Conservation (phyloP, 2,113 vertebrate genomes). For the Dipodomys ordii region DNA sequence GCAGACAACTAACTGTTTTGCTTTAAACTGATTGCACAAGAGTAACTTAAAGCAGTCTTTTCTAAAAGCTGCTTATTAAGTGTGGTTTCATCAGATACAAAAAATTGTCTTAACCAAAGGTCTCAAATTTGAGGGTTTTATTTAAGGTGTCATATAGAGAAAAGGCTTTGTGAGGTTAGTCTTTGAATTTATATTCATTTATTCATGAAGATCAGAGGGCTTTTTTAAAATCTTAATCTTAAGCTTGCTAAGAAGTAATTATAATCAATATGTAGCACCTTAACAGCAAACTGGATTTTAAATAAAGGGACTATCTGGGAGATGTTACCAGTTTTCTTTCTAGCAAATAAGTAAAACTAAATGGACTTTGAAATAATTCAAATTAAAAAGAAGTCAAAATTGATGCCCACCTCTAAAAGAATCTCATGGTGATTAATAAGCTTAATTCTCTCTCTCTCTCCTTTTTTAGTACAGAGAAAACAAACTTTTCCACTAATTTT, state of each 20-base stretch:
- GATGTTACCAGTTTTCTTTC: slow-evolving; percentile 26
- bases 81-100: slow-evolving; percentile 44
- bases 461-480: background rate
- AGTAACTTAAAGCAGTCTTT: slow-evolving; percentile 53
- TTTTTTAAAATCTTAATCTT: background rate
- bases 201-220: background rate
- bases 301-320: slow-evolving; percentile 31
- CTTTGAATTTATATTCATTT: slow-evolving; percentile 53
- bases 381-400: slow-evolving; percentile 23
- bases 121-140: slow-evolving; percentile 54
- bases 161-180: slow-evolving; percentile 45
- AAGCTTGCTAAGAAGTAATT: slow-evolving; percentile 3
- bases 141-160: slow-evolving; percentile 53
- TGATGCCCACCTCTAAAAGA: background rate
- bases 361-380: slow-evolving; percentile 34
- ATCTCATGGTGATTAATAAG: background rate
- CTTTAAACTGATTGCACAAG: slow-evolving; percentile 69
- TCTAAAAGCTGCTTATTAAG: slow-evolving; percentile 62
- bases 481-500: background rate
- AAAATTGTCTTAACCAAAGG: slow-evolving; percentile 53
- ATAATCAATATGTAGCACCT: slow-evolving; percentile 11
- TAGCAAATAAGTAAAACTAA: slow-evolving; percentile 27
- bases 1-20: slow-evolving; percentile 61
- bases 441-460: background rate
- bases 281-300: slow-evolving; percentile 11